phyloP scores from a whole-genome alignment of 1,140 invertebrate genomes.

The Bombus superbus region DNA sequence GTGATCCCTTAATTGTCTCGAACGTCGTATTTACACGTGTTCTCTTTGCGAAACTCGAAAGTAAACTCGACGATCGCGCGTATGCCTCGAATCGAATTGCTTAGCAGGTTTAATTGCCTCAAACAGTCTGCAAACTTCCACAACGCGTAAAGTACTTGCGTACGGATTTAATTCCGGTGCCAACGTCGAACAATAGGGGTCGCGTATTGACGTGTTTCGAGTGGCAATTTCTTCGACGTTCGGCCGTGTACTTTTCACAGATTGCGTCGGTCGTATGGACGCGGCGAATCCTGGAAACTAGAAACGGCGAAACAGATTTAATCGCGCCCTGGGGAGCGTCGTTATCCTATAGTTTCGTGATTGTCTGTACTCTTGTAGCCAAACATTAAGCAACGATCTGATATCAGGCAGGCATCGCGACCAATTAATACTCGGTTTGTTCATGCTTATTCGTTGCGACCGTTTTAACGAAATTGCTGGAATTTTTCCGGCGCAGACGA shows the following conservation, averaged over 20 bases:
- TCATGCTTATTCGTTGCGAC: background rate
- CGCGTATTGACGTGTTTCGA: background rate
- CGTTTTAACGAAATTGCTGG: too few relatives aligned
- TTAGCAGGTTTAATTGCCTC: background rate
- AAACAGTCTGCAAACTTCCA: background rate
- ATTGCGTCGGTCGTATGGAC: constrained; percentile 1
- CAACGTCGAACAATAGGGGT: background rate
- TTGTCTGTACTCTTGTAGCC: background rate
- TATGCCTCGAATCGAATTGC: constrained; percentile 20
- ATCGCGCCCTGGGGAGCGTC: constrained; percentile 28
- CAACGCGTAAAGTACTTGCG: background rate
- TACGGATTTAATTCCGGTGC: constrained; percentile 6
- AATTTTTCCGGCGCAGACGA: too few relatives aligned
- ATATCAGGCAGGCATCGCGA: constrained; percentile 4
- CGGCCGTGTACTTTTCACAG: background rate
- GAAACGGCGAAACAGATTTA: constrained; percentile 12
- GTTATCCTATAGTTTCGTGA: constrained; percentile 26
- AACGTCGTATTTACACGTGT: constrained; percentile 6
- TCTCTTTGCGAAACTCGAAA: constrained; percentile 20
- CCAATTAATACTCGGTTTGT: constrained; percentile 19
- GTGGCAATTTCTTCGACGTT: background rate
- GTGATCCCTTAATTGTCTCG: constrained; percentile 19
- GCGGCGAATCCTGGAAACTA: background rate
- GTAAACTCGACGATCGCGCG: background rate
- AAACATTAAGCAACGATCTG: constrained; percentile 25